phyloP scores from a whole-genome alignment of 2,888 invertebrate species.

The Zootermopsis nevadensis region DNA sequence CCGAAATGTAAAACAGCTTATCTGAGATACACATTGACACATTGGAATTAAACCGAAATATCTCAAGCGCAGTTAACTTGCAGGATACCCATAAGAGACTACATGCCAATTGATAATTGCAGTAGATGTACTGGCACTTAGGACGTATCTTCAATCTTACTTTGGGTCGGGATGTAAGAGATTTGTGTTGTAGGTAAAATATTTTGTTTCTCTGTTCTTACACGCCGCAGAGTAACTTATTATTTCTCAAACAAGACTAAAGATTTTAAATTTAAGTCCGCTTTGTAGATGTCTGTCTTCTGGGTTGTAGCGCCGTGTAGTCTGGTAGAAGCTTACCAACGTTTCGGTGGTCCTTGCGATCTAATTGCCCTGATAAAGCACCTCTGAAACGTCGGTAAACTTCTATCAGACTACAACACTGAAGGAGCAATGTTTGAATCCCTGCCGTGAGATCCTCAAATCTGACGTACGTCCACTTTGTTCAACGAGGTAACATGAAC shows the following conservation, averaged over 20 bases:
- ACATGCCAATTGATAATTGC: background rate
- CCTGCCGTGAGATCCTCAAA: too few relatives aligned
- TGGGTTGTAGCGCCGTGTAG: too few relatives aligned
- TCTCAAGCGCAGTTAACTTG: slow-evolving; percentile 25
- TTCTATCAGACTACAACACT: too few relatives aligned
- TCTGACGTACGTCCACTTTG: too few relatives aligned
- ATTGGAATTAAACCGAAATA: slow-evolving; percentile 4
- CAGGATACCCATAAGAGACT: background rate
- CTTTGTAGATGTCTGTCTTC: too few relatives aligned
- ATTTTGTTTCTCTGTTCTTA: background rate
- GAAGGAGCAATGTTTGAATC: too few relatives aligned
- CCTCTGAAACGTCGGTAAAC: too few relatives aligned
- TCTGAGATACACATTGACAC: slow-evolving; percentile 22
- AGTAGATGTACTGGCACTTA: background rate
- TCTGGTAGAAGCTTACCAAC: too few relatives aligned
- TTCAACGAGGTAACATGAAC: too few relatives aligned
- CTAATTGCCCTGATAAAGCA: too few relatives aligned
- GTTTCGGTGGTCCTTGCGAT: too few relatives aligned
- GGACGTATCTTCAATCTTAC: background rate
- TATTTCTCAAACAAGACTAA: background rate
- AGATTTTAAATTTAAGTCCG: background rate
- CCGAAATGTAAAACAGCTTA: slow-evolving; percentile 14
- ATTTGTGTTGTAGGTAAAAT: background rate
- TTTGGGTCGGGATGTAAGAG: background rate
- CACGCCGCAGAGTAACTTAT: background rate